Percentiles rank a stretch among this genome's conserved stretches.
Evolutionary conservation across 1,140 invertebrate genomes (phyloP).

Genomic region (Euura saliciscinereae): DNA sequence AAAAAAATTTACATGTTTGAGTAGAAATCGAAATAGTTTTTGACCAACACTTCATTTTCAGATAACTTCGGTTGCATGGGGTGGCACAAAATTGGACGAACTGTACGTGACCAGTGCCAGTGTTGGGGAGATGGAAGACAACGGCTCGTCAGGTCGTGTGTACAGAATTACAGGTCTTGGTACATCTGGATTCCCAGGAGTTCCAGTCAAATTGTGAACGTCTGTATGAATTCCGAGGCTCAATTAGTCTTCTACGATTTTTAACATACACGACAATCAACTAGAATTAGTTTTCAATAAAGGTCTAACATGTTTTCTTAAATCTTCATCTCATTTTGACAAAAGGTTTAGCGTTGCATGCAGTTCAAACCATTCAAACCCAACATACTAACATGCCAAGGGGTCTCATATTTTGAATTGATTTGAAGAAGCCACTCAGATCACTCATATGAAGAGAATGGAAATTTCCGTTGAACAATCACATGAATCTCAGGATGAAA

Average conservation of each 20-base stretch:
- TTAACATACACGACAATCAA: not conserved
- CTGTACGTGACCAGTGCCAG: conserved; percentile 55
- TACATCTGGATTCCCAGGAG: conserved; percentile 34
- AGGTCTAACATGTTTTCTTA: not conserved
- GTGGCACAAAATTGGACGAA: conserved; percentile 55
- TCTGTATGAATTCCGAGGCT: not conserved
- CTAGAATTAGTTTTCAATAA: not conserved
- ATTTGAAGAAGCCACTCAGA: too few relatives aligned
- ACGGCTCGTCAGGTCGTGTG: conserved; percentile 52
- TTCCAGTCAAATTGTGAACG: conserved; percentile 5
- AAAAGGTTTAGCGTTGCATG: not conserved
- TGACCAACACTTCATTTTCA: not conserved
- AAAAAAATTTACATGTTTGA: too few relatives aligned
- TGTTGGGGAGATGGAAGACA: conserved; percentile 24
- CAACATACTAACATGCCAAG: not conserved
- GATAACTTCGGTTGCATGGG: conserved; percentile 59
- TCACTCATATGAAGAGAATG: too few relatives aligned
- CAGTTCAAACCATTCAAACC: not conserved
- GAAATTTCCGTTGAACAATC: too few relatives aligned
- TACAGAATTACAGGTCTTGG: conserved; percentile 53
- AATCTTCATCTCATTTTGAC: not conserved
- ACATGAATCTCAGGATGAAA: too few relatives aligned
- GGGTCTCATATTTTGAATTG: too few relatives aligned
- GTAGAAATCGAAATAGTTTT: not conserved
- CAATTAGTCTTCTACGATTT: not conserved